Percentiles rank a stretch among this genome's conserved stretches.
Conservation (phyloP, 2,113 vertebrate genomes). For the Odocoileus hemionus region DNA sequence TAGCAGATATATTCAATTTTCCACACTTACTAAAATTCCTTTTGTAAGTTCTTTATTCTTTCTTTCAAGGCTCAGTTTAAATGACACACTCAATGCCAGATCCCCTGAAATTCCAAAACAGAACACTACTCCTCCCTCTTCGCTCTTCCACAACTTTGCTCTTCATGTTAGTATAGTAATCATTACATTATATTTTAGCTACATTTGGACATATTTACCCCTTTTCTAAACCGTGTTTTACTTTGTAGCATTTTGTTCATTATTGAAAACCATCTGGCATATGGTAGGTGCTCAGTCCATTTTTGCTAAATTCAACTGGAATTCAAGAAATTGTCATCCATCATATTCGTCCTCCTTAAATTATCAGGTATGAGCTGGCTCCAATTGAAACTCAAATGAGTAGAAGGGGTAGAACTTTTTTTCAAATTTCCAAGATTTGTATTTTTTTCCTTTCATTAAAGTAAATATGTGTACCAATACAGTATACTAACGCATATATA, state of each 20-base stretch:
- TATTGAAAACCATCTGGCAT: neutral
- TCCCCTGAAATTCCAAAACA: neutral
- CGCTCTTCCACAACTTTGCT: neutral
- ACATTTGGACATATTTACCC: neutral
- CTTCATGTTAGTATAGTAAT: neutral
- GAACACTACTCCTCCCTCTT: neutral
- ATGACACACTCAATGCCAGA: neutral
- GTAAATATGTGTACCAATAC: neutral
- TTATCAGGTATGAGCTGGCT: neutral
- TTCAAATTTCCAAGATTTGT: neutral
- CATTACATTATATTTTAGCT: neutral
- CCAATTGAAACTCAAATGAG: neutral
- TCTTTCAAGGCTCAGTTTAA: neutral
- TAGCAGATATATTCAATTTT: neutral
- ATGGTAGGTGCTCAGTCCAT: neutral
- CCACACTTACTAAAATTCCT: neutral
- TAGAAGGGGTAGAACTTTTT: neutral
- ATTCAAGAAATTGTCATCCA: neutral
- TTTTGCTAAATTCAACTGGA: constrained; percentile 18
- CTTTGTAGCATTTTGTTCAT: neutral
- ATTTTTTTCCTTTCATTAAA: neutral
- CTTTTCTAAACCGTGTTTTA: constrained; percentile 1
- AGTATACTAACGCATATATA: too few species aligned
- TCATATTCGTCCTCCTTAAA: neutral
- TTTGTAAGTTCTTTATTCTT: neutral